Percentiles rank a stretch among this genome's conserved stretches.
Conservation (phyloP, 2,113 vertebrate genomes). For the Euleptes europaea region DNA sequence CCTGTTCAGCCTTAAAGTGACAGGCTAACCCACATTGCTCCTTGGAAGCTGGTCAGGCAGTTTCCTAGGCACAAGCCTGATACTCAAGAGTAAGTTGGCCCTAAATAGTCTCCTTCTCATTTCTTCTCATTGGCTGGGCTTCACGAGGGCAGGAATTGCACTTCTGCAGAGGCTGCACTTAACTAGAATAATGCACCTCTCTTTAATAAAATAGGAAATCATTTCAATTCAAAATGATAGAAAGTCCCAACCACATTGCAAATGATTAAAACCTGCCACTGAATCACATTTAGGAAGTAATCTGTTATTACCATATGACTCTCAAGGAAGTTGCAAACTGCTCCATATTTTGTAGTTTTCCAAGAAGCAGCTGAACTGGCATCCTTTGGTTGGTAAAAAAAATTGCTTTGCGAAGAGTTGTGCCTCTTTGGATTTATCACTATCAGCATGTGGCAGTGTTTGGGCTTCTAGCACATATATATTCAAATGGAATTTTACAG, state of each 20-base stretch:
- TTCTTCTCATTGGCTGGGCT: no score
- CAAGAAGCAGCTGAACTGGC: conserved; percentile 60
- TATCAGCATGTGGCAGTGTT: conserved; percentile 63
- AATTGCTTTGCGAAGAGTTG: conserved; percentile 69
- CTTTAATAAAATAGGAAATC: no score
- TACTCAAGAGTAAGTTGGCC: no score
- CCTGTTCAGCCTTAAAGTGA: no score
- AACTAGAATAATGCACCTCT: neutral
- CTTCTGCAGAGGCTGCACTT: neutral
- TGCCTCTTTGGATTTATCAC: conserved; percentile 70
- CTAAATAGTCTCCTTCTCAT: no score
- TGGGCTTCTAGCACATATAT: conserved; percentile 60
- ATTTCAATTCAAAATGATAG: conserved; percentile 43
- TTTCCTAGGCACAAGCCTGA: no score
- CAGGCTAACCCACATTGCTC: no score
- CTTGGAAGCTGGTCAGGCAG: no score
- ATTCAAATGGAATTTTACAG: conserved; percentile 70
- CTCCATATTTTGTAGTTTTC: conserved; percentile 47
- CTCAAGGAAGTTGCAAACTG: conserved; percentile 33
- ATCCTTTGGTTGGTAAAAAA: conserved; percentile 66
- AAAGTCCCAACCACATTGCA: conserved; percentile 13
- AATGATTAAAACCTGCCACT: conserved; percentile 15
- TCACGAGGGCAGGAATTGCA: no score
- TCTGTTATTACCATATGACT: conserved; percentile 49
- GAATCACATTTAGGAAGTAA: conserved; percentile 14